Evolutionary conservation across 2,888 invertebrate species (phyloP), one percentile per base, ranked within the genome.

Genomic region (Calameuta filiformis): DNA sequence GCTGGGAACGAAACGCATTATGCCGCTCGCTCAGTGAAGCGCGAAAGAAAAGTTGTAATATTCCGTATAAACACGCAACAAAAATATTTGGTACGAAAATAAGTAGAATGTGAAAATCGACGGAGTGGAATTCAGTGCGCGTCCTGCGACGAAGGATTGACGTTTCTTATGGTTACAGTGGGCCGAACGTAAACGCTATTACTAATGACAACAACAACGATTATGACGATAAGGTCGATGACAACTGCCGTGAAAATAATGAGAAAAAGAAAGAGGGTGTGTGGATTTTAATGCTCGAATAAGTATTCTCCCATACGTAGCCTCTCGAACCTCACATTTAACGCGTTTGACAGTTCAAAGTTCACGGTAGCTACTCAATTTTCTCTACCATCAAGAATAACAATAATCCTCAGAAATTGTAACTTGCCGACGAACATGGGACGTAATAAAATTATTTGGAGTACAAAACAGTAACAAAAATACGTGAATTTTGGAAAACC

Each of bases 1-100:
- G 83, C 81, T 79, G 83, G 74, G 80, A 80, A 80, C 83, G 84
- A 85, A 85, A 85, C 83, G 79, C 85, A 81, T 85, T 85, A 85
- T 83, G 81, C 81, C 76, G 78, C 77, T 82, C 76, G 76, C 79
- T 75, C 75, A 77, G 79, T 75, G 69, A 79, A 79, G 81, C 78
- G 83, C 73, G 78, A 76, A 76, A 75, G 77, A 79, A 79, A 77
- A 68, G 79, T 56, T 75, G 75, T 77, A 77, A 77, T 77, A 77
- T 77, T 77, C 71, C 75, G 40, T 35, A 75, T 77, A 77, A 77
- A 77, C 77, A 77, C 71, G 75, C 69, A 75, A 75, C 69, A 40
- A 75, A 75, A 75, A 77, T 75, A 75, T 75, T 77, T 71, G 75
- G 69, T 69, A 77, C 75, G 71, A 69, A 77, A 69, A 75, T 68